Conservation (phyloP, 2,113 vertebrate genomes). For the Globicephala melas region DNA sequence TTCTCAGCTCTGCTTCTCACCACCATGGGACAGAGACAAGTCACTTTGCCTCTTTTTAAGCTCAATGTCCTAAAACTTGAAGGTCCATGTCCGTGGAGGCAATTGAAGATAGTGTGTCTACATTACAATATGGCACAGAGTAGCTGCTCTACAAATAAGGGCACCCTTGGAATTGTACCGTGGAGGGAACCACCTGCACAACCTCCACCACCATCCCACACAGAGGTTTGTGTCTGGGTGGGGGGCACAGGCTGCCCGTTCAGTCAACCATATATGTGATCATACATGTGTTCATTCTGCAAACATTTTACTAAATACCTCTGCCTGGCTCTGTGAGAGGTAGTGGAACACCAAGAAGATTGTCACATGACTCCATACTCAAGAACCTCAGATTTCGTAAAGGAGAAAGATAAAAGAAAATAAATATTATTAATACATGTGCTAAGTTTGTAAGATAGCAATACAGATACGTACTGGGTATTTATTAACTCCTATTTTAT, state of each 20-base stretch:
- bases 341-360: neutral
- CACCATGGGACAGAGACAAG: neutral
- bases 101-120: neutral
- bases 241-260: neutral
- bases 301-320: neutral
- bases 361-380: neutral
- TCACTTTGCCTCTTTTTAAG: neutral
- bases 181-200: neutral
- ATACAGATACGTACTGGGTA: neutral
- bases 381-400: neutral
- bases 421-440: neutral
- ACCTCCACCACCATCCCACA: too few species aligned
- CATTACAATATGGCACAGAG: too few species aligned
- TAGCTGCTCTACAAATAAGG: neutral
- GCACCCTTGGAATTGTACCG: neutral
- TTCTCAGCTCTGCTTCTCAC: too few species aligned
- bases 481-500: neutral
- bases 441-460: neutral
- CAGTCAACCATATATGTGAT: neutral
- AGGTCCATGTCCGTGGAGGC: neutral
- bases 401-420: neutral
- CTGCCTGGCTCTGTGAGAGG: neutral
- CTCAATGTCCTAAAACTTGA: neutral
- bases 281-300: neutral
- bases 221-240: rapidly evolving